Conservation (phyloP, 2,888 invertebrate species). For the Hermaeophaga mercurialis region DNA sequence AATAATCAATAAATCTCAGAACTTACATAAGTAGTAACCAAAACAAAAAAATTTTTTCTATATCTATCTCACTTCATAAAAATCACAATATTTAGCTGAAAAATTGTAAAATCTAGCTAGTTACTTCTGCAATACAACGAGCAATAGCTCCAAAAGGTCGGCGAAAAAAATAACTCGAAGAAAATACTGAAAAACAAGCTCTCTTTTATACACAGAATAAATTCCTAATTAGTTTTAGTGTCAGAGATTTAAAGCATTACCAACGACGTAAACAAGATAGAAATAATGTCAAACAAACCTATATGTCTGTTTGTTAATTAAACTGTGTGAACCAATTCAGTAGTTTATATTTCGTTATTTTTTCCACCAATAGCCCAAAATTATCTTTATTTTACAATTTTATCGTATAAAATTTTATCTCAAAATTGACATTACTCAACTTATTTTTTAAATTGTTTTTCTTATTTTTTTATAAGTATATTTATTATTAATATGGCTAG, state of each 20-base stretch:
- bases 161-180: no score
- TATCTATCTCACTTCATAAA: conserved; percentile 15
- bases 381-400: conserved; percentile 13
- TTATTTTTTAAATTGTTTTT: neutral
- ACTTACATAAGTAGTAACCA: neutral
- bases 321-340: no score
- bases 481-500: neutral
- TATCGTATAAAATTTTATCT: conserved; percentile 16
- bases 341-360: neutral
- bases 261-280: no score
- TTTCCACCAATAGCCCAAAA: neutral
- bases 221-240: no score
- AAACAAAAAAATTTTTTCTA: conserved; percentile 14
- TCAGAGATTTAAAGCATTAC: no score
- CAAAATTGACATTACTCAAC: conserved; percentile 17
- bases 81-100: conserved; percentile 23
- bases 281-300: neutral
- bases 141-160: conserved; percentile 14
- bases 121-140: conserved; percentile 8
- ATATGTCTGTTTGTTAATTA: no score
- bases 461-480: neutral
- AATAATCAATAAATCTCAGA: conserved; percentile 18
- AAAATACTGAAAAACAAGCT: no score
- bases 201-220: no score
- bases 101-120: conserved; percentile 8